Percentiles rank a stretch among this genome's conserved stretches.
These are phyloP conservation scores for Harlomillsia oculata DNA, from an alignment of 1,140 invertebrate species.

Conservation along the genomic window DNA sequence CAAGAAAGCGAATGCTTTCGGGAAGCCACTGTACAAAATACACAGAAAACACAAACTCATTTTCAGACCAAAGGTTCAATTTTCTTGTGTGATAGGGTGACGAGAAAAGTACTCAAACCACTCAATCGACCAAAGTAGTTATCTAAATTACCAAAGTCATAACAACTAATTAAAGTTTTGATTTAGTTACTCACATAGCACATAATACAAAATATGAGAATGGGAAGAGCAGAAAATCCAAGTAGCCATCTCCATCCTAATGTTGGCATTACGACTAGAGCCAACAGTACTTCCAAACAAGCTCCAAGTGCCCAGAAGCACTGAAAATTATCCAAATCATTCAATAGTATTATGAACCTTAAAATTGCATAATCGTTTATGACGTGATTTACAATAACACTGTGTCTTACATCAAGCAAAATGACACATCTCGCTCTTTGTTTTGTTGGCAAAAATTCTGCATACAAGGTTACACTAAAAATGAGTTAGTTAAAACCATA, in stretches of 20 bases:
- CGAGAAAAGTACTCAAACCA: too few species aligned
- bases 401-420: slow-evolving; percentile 74
- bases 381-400: not conserved
- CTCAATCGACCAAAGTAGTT: too few species aligned
- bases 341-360: slow-evolving; percentile 36
- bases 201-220: slow-evolving; percentile 60
- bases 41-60: too few species aligned
- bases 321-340: slow-evolving; percentile 43
- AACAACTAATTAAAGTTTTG: too few species aligned
- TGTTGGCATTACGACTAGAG: slow-evolving; percentile 81
- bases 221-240: slow-evolving; percentile 72
- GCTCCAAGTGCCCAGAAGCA: slow-evolving; percentile 94
- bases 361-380: slow-evolving; percentile 20
- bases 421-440: slow-evolving; percentile 90
- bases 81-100: too few species aligned
- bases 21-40: slow-evolving; percentile 72
- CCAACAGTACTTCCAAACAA: slow-evolving; percentile 81
- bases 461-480: slow-evolving; percentile 84
- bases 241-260: slow-evolving; percentile 86
- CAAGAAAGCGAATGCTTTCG: slow-evolving; percentile 81
- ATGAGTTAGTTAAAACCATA: too few species aligned
- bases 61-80: not conserved
- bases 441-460: slow-evolving; percentile 87
- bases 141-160: too few species aligned
- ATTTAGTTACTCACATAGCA: slow-evolving; percentile 36